These are phyloP conservation scores for Carettochelys insculpta DNA, from an alignment of 2,113 vertebrate species.

Conservation along the genomic window DNA sequence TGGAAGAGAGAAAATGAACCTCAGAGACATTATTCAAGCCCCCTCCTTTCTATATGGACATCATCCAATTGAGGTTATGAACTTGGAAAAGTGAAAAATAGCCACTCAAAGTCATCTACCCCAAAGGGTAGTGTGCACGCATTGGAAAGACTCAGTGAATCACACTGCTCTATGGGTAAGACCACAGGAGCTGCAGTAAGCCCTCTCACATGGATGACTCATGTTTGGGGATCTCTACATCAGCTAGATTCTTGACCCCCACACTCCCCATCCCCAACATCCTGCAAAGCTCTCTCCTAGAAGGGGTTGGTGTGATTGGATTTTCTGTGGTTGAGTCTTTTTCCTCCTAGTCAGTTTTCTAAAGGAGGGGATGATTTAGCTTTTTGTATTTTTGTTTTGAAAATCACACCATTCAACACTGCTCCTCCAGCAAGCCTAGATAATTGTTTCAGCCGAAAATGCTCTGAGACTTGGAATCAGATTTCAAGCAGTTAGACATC, in stretches of 20 bases:
- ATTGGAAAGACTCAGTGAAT: not conserved
- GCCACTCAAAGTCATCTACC: not conserved
- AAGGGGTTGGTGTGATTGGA: not conserved
- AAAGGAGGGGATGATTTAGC: not conserved
- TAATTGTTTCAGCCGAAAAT: not conserved
- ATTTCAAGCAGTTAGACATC: not conserved
- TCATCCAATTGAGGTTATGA: not conserved
- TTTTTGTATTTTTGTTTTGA: not conserved
- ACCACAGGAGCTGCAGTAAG: not conserved
- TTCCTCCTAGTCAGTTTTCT: not conserved
- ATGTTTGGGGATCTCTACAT: not conserved
- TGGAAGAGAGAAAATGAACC: not conserved
- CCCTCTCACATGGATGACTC: not conserved
- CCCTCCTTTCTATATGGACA: not conserved
- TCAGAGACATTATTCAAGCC: not conserved
- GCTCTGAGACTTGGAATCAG: not conserved
- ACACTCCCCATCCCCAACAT: too few relatives aligned
- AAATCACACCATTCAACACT: conserved; percentile 1
- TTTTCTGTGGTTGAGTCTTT: not conserved
- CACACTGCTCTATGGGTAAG: not conserved
- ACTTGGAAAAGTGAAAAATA: too few relatives aligned
- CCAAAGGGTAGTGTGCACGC: not conserved
- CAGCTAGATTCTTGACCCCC: not conserved
- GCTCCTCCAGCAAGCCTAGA: not conserved
- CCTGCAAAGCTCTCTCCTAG: not conserved